phyloP scores from a whole-genome alignment of 2,888 invertebrate species.

The Eremobia ochroleuca region DNA sequence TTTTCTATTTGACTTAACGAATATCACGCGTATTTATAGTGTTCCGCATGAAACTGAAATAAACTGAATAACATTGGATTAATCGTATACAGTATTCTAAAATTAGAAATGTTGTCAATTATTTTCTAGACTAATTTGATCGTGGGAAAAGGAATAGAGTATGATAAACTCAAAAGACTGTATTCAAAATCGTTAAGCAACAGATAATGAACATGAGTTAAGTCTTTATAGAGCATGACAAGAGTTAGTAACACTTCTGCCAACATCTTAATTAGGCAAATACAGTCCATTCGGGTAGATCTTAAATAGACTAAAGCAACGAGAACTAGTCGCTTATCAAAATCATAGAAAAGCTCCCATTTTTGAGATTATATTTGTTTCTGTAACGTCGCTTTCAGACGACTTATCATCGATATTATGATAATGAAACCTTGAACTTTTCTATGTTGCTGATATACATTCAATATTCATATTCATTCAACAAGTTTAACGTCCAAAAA shows the following conservation, averaged over 20 bases:
- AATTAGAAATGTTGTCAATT: conserved; percentile 10
- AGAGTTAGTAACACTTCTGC: not conserved
- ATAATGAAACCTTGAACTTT: conserved; percentile 75
- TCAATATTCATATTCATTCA: conserved; percentile 69
- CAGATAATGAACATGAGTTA: not conserved
- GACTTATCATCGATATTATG: conserved; percentile 36
- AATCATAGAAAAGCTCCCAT: not conserved
- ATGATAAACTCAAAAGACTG: not conserved
- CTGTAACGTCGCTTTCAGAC: not conserved
- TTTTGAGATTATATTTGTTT: not conserved
- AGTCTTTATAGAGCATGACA: not conserved
- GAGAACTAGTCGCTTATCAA: not conserved
- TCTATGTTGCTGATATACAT: conserved; percentile 66
- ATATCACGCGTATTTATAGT: conserved; percentile 66
- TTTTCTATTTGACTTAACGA: conserved; percentile 72
- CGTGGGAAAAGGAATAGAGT: not conserved
- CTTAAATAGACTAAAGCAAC: not conserved
- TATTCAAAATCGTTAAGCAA: not conserved
- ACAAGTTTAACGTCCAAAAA: conserved; percentile 62
- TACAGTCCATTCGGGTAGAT: not conserved
- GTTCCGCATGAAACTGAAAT: conserved; percentile 60
- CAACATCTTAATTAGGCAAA: not conserved
- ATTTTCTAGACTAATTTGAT: conserved; percentile 2
- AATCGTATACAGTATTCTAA: conserved; percentile 22
- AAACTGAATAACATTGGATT: conserved; percentile 39